Evolutionary conservation across 2,113 vertebrate genomes (phyloP).

Genomic region (Calyptomena viridis): DNA sequence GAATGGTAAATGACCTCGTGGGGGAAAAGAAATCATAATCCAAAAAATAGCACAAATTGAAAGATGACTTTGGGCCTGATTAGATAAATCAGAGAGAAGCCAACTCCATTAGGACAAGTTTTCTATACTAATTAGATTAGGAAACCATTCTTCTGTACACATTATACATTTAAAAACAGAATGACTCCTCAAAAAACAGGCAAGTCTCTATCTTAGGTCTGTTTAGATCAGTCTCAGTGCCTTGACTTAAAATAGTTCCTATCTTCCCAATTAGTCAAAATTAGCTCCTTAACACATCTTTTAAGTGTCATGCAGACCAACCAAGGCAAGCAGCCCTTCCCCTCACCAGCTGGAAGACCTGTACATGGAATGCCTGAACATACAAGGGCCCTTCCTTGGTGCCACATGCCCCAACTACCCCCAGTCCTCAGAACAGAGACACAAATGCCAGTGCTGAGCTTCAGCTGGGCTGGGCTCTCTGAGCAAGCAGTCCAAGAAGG

Average conservation of each 20-base stretch:
- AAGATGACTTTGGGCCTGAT: not conserved
- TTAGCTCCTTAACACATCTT: not conserved
- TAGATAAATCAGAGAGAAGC: not conserved
- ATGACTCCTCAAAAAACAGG: not conserved
- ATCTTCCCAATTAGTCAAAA: not conserved
- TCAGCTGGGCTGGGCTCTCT: not conserved
- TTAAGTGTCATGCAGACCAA: not conserved
- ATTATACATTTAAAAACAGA: not conserved
- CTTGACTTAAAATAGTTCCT: not conserved
- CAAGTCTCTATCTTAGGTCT: not conserved
- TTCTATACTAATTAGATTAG: not conserved
- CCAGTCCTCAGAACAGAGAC: not conserved
- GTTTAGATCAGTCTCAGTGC: not conserved
- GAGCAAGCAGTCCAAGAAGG: not conserved
- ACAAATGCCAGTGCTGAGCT: not conserved
- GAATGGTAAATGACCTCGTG: not conserved
- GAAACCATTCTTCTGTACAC: not conserved
- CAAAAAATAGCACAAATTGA: not conserved
- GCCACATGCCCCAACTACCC: rapidly evolving
- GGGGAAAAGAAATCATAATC: not conserved
- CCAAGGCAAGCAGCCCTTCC: not conserved
- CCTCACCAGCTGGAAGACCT: not conserved
- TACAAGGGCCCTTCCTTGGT: not conserved
- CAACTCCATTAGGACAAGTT: not conserved
- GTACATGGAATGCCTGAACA: not conserved